These are phyloP conservation scores for Euborellia annulipes DNA, from an alignment of 1,140 invertebrate genomes.

Conservation along the genomic window DNA sequence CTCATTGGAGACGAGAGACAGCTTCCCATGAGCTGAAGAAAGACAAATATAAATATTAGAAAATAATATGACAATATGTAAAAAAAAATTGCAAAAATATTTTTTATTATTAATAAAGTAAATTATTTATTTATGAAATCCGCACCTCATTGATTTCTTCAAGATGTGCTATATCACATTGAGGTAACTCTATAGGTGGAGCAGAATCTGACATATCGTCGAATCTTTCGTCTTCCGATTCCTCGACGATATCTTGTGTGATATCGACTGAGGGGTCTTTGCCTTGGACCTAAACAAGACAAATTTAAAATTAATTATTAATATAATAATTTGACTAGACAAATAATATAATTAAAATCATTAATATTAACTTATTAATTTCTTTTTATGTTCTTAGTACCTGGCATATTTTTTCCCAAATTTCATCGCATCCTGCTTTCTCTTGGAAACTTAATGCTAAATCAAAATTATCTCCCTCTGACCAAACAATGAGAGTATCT, in stretches of 20 bases:
- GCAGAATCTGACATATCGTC: slow-evolving; percentile 89
- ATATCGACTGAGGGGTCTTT: slow-evolving; percentile 97
- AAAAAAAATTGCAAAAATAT: background rate
- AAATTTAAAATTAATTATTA: slow-evolving; percentile 25
- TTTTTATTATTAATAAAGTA: too few species aligned
- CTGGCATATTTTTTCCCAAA: slow-evolving; percentile 99
- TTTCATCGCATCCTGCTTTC: slow-evolving; percentile 98
- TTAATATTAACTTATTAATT: background rate
- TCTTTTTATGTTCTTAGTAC: too few species aligned
- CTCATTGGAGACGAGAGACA: slow-evolving; percentile 66
- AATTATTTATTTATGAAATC: slow-evolving; percentile 9
- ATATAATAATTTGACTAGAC: too few species aligned
- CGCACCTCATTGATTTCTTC: slow-evolving; percentile 83
- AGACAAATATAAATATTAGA: slow-evolving; percentile 11
- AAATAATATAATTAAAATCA: background rate
- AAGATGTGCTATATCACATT: slow-evolving; percentile 79
- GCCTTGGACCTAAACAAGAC: slow-evolving; percentile 80
- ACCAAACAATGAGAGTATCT: slow-evolving; percentile 99
- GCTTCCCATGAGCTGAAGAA: slow-evolving; percentile 46
- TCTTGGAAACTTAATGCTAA: slow-evolving; percentile 99
- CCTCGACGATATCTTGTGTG: slow-evolving; percentile 93
- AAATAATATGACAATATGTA: slow-evolving; percentile 14
- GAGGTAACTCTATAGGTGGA: slow-evolving; percentile 81
- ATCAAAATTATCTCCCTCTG: slow-evolving; percentile 97
- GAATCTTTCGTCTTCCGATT: slow-evolving; percentile 94